Base-by-base conservation (phyloP, 2,797 vertebrate genomes). In the Enteromius treurensis region DNA sequence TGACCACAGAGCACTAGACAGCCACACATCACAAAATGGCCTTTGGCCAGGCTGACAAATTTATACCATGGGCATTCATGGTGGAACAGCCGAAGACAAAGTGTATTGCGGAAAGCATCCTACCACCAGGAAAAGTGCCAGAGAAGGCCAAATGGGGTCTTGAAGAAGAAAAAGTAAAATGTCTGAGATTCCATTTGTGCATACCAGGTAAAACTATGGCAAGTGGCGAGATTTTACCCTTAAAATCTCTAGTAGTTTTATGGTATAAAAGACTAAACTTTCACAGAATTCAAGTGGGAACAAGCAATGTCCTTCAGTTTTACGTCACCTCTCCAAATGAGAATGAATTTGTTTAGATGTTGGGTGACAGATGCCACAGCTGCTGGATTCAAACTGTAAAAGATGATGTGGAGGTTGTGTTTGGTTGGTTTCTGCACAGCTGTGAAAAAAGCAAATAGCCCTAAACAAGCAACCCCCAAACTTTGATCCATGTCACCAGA, bases 1-100 rank as follows among this genome's bases (percentile, higher is more conserved):
- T 81, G 3, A 70, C 88, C 88, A 55, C 83, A 89, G 88, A 86
- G 81, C 76, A 86, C 77, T 40, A 84, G 81, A 88, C 83, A 58
- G 69, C 49, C 85, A 58, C 83, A 73, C 87, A 89, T 84, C 85
- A 84, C 83, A 81, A 85, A 85, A 84, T 84, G 47, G 49, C 34
- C 51, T 47, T 73, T 60, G 65, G 80, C 32, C 68, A 65, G 19
- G 11, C 65, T 82, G 80, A 64, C 65, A 75, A 78, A 78, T 86
- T 80, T 80, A 83, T 75, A 64, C 75, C 40, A 78, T 0, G 70
- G 75, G 34, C 60, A 82, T 76, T 53, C 71, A 42, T 55, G 55
- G 32, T 17, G 21, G 70, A 75, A 74, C 58, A 76, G n/a, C 45
- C 40, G 4, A 49, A 45, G 49, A 68, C 21, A 58, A 79, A 26